Conservation (phyloP, 2,888 invertebrate genomes). For the Coleophora flavipennella region DNA sequence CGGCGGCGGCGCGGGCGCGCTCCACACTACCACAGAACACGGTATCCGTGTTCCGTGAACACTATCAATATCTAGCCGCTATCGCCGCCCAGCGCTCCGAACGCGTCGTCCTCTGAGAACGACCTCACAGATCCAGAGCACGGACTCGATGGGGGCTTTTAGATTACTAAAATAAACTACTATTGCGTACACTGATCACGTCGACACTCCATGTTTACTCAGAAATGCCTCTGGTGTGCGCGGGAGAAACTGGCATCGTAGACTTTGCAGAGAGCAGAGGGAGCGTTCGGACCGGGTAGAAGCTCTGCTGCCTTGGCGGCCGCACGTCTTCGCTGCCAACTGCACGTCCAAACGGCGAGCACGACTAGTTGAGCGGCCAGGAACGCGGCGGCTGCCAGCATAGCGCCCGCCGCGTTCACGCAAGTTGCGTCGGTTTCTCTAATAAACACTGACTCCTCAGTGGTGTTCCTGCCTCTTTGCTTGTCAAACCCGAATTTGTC, state of each 20-base stretch:
- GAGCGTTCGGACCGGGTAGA: slow-evolving; percentile 74
- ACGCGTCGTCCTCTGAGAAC: slow-evolving; percentile 31
- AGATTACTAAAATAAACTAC: slow-evolving; percentile 64
- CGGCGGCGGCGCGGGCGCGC: slow-evolving; percentile 43
- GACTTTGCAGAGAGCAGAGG: slow-evolving; percentile 83
- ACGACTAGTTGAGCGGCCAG: slow-evolving; percentile 89
- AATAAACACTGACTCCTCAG: slow-evolving; percentile 81
- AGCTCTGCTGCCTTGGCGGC: slow-evolving; percentile 77
- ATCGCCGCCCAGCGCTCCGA: slow-evolving; percentile 51
- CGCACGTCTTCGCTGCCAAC: slow-evolving; percentile 86
- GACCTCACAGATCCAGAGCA: slow-evolving; percentile 29
- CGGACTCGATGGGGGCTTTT: slow-evolving; percentile 61
- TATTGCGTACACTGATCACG: slow-evolving; percentile 66
- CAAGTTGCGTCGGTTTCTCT: slow-evolving; percentile 76
- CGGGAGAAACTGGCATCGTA: slow-evolving; percentile 90
- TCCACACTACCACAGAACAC: background rate
- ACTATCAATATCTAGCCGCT: slow-evolving; percentile 59
- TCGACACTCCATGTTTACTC: slow-evolving; percentile 46
- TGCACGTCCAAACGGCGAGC: slow-evolving; percentile 90
- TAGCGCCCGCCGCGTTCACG: slow-evolving; percentile 84
- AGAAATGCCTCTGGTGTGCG: slow-evolving; percentile 75
- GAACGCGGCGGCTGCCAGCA: slow-evolving; percentile 89
- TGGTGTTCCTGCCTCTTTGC: slow-evolving; percentile 74
- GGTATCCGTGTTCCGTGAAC: slow-evolving; percentile 27
- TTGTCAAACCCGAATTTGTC: slow-evolving; percentile 92